Base-by-base conservation (phyloP, 1,140 invertebrate genomes). In the Holotrichia oblita region DNA sequence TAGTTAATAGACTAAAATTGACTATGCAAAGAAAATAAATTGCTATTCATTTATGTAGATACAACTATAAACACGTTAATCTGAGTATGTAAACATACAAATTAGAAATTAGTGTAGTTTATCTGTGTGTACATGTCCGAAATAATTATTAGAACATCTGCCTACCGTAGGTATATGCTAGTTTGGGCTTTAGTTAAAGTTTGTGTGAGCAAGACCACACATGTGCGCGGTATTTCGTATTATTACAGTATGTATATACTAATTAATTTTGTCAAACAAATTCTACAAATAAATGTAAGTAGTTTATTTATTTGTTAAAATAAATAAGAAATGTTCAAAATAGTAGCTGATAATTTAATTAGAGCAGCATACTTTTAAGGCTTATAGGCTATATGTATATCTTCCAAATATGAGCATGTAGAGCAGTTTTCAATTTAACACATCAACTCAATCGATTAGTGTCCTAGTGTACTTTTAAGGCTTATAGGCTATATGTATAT, bases 271-370 rank as follows among this genome's bases (percentile, higher is more conserved):
- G 12, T 34, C 9, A 69, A 69, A 34, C 61, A 69, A 27, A n/a
- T 69, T 69, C 20, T 69, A 7, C 22, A 69, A 22, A 69, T 69
- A 27, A 69, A 34, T 69, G 61, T 69, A 69, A 69, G 61, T 69
- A 34, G 9, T 4, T 69, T 69, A 3, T 69, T 34, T 34, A 34
- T 34, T 34, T 2, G 27, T 34, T 34, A 34, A 34, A 34, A 34
- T 4, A 34, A 4, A 34, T 34, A 34, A 34, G 27, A 34, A 34
- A 34, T 34, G 4, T 34, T 34, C 1, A 34, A 34, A 34, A 34
- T 34, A 34, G 27, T 34, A 34, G 27, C 27, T 34, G 1, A 34
- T 34, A 34, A 34, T 34, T 34, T 34, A 34, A 34, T 34, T 34
- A 34, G 4, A 4, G 27, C 27, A 34, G 27, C 27, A 34, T 34